phyloP scores from a whole-genome alignment of 1,140 invertebrate genomes.

The Drosophila dunni region DNA sequence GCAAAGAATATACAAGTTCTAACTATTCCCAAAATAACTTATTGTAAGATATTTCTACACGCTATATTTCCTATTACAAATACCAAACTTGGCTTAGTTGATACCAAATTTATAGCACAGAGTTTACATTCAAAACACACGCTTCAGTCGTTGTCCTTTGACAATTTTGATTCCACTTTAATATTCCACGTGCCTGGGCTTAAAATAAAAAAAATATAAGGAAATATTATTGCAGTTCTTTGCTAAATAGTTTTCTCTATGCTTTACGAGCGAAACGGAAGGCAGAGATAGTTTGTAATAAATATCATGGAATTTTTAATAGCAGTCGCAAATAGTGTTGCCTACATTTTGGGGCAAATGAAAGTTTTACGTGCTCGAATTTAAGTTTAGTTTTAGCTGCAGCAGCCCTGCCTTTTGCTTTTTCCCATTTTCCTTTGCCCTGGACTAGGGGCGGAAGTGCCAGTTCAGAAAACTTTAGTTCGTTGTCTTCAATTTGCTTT shows the following conservation, averaged over 20 bases:
- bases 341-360: constrained; percentile 49
- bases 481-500: constrained; percentile 80
- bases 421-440: not conserved
- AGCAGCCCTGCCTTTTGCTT: not conserved
- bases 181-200: constrained; percentile 19
- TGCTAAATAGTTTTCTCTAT: constrained; percentile 38
- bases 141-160: not conserved
- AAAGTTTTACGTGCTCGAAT: constrained; percentile 76
- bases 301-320: constrained; percentile 79
- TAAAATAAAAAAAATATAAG: constrained; percentile 25
- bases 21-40: no score
- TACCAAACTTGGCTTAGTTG: not conserved
- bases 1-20: no score
- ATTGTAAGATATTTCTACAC: no score
- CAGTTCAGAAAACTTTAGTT: constrained; percentile 56
- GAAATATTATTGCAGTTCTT: constrained; percentile 53
- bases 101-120: not conserved
- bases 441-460: constrained; percentile 46
- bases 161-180: constrained; percentile 4
- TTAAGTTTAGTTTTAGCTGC: constrained; percentile 58
- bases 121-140: constrained; percentile 2
- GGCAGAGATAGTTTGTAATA: constrained; percentile 48
- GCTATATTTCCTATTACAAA: no score
- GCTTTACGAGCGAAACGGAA: constrained; percentile 1
- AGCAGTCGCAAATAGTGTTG: constrained; percentile 55